phyloP scores from a whole-genome alignment of 2,797 vertebrate species.

The Crocodylus rhombifer region DNA sequence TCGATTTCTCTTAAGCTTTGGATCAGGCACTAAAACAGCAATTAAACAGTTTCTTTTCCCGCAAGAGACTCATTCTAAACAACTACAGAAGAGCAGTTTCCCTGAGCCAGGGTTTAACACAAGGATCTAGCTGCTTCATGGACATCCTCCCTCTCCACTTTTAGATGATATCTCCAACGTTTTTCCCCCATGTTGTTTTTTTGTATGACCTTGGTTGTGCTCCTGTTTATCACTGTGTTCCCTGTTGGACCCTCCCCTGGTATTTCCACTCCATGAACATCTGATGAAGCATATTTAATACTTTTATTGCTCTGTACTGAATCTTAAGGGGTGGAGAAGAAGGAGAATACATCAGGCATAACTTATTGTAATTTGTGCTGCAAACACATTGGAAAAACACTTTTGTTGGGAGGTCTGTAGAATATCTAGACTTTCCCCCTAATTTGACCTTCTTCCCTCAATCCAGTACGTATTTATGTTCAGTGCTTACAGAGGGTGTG shows the following conservation, averaged over 20 bases:
- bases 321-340: neutral
- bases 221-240: neutral
- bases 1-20: conserved; percentile 7
- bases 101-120: neutral
- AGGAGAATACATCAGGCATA: neutral
- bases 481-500: neutral
- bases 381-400: neutral
- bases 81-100: conserved; percentile 33
- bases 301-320: neutral
- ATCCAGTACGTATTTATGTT: neutral
- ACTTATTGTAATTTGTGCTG: neutral
- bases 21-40: conserved; percentile 8
- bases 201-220: neutral
- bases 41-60: neutral
- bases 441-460: neutral
- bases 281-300: neutral
- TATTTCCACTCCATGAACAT: neutral
- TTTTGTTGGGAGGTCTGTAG: neutral
- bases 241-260: neutral
- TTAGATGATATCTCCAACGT: neutral
- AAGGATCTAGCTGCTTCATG: neutral
- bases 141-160: conserved; percentile 22
- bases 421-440: neutral
- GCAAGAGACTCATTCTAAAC: neutral
- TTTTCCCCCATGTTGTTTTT: neutral